Evolutionary conservation across 2,888 invertebrate species (phyloP), one percentile per base, ranked within the genome.

Genomic region (Synergus japonicus): DNA sequence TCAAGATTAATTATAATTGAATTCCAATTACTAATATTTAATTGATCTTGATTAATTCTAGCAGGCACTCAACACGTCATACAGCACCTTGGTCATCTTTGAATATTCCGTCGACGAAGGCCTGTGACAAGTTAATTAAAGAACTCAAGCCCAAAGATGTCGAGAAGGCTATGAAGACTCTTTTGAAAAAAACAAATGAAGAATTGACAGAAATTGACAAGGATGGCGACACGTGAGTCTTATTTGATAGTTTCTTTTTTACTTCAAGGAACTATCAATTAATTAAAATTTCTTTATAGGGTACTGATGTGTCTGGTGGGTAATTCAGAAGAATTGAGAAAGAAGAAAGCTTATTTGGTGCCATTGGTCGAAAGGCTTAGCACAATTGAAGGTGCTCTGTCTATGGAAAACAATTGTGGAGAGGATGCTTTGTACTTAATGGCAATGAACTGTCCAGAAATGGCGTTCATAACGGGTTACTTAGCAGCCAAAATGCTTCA

Each of bases 161-260:
- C 22, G 84, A 88, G 64, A 88, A 81, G 69, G 90, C 90, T 0
- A 91, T 91, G 91, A 84, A 80, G 43, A 82, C 78, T 78, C 80
- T 91, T 10, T 78, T 91, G 44, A 88, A 88, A 54, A 87, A 78
- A 22, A 78, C 89, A 3, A 65, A 80, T 0, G 82, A 86, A 37
- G 83, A 88, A 77, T 82, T 90, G 2, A 82, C 86, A 3, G 83
- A 78, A n/a, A 73, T 77, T 1, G 90, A 91, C 63, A 79, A 85
- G 0, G 90, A 91, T 76, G 90, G 90, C 0, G 87, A 91, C 77
- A 91, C 91, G 91, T 91, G 76, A 88, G 90, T 86, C 37, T n/a
- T 15, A 15, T 58, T 43, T 18, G 18, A 76, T 49, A 44, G 29
- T 76, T 37, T n/a, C 12, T 29, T 13, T 22, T 54, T 18, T 13